Conservation (phyloP, 2,113 vertebrate genomes). For the Dermatemys mawii region DNA sequence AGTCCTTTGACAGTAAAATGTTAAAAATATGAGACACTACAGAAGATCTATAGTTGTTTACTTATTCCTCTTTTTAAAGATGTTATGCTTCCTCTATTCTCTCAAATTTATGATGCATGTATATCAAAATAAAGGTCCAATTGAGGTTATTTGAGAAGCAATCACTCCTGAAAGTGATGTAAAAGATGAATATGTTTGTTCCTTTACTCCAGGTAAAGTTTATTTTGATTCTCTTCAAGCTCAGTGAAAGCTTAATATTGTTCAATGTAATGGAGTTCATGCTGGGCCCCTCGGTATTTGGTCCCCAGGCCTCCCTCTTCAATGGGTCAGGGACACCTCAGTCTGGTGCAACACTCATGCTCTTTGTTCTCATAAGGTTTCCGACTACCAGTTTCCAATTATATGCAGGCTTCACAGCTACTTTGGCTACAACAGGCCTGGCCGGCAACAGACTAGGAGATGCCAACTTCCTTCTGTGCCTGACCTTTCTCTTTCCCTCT, state of each 20-base stretch:
- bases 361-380: too few species aligned
- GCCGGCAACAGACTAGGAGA: too few species aligned
- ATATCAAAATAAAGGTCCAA: slow-evolving; percentile 30
- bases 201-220: slow-evolving; percentile 45
- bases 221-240: slow-evolving; percentile 37
- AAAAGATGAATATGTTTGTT: slow-evolving; percentile 39
- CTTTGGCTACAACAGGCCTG: too few species aligned
- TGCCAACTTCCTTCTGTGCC: too few species aligned
- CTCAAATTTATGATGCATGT: neutral
- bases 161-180: slow-evolving; percentile 44
- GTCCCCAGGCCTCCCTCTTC: too few species aligned
- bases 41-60: neutral
- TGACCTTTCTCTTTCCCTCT: too few species aligned
- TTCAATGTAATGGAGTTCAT: neutral
- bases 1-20: neutral
- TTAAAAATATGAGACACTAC: neutral
- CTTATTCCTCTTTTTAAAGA: neutral
- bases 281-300: too few species aligned
- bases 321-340: too few species aligned
- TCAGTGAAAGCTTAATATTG: slow-evolving; percentile 20
- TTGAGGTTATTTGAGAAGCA: slow-evolving; percentile 50
- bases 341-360: too few species aligned
- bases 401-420: too few species aligned
- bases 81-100: neutral
- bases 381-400: too few species aligned